phyloP scores from a whole-genome alignment of 1,140 invertebrate species.

The Lethocerus indicus region DNA sequence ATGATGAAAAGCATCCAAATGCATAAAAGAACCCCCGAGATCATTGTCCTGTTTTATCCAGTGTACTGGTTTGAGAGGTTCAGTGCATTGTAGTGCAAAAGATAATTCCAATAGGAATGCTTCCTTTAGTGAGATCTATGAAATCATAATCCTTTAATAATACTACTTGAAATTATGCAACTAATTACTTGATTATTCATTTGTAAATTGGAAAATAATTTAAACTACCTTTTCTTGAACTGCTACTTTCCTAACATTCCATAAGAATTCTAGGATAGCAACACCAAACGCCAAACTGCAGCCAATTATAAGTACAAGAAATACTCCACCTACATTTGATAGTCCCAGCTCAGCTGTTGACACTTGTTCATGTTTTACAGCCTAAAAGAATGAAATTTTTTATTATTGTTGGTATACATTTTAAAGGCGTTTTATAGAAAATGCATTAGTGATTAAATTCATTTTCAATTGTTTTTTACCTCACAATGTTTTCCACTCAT shows the following conservation, averaged over 20 bases:
- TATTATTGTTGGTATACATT: not conserved
- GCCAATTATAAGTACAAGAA: slow-evolving; percentile 63
- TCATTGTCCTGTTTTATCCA: no score
- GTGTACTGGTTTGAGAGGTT: slow-evolving; percentile 37
- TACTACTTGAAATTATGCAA: not conserved
- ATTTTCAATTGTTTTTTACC: not conserved
- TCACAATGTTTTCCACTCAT: slow-evolving; percentile 17
- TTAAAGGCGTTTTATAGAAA: not conserved
- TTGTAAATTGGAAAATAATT: no score
- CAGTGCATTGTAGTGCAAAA: slow-evolving; percentile 55
- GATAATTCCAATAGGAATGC: slow-evolving; percentile 53
- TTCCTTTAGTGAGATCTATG: slow-evolving; percentile 46
- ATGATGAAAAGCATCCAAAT: no score
- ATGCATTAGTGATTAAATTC: not conserved
- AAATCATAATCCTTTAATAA: no score
- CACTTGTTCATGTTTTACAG: slow-evolving; percentile 20
- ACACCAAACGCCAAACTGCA: slow-evolving; percentile 42
- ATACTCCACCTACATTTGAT: slow-evolving; percentile 77
- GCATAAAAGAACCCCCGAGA: no score
- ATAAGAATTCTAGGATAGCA: slow-evolving; percentile 59
- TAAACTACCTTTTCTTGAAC: slow-evolving; percentile 48
- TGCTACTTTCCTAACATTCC: slow-evolving; percentile 62
- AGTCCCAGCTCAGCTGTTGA: slow-evolving; percentile 43
- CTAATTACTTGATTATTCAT: no score
- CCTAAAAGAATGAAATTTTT: not conserved